Evolutionary conservation across 2,797 vertebrate species (phyloP).

Genomic region (Falco naumanni): DNA sequence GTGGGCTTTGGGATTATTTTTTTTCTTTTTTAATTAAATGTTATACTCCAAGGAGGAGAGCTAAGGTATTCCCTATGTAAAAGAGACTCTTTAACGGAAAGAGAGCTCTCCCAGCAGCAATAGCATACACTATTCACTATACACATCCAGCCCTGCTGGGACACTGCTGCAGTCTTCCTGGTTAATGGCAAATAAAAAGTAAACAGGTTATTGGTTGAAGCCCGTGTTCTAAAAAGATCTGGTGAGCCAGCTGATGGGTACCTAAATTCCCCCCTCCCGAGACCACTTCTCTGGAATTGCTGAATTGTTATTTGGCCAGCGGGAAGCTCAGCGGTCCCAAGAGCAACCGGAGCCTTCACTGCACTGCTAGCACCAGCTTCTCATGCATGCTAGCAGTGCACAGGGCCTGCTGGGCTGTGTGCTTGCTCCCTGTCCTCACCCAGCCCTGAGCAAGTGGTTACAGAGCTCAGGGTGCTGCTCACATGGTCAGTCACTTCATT

Average conservation of each 20-base stretch:
- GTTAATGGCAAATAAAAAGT: neutral
- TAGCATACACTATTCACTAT: neutral
- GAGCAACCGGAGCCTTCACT: neutral
- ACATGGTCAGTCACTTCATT: neutral
- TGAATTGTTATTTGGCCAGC: neutral
- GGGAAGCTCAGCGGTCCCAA: neutral
- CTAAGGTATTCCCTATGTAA: neutral
- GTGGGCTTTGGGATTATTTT: neutral
- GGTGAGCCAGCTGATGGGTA: fast-evolving
- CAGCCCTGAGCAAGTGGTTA: neutral
- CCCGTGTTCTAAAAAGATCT: neutral
- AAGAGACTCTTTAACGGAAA: neutral
- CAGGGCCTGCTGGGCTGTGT: neutral
- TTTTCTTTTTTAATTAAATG: neutral
- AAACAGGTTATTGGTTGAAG: neutral
- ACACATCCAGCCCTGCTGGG: neutral
- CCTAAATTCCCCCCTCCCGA: neutral
- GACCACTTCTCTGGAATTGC: neutral
- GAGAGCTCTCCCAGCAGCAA: neutral
- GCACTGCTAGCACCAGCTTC: neutral
- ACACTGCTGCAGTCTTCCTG: neutral
- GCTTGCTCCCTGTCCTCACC: neutral
- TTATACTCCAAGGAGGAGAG: neutral
- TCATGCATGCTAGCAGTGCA: neutral
- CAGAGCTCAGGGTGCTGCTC: neutral